Evolutionary conservation across 1,140 invertebrate genomes (phyloP), one percentile per base, ranked within the genome.

Genomic region (Pseudobourletiella spinata): DNA sequence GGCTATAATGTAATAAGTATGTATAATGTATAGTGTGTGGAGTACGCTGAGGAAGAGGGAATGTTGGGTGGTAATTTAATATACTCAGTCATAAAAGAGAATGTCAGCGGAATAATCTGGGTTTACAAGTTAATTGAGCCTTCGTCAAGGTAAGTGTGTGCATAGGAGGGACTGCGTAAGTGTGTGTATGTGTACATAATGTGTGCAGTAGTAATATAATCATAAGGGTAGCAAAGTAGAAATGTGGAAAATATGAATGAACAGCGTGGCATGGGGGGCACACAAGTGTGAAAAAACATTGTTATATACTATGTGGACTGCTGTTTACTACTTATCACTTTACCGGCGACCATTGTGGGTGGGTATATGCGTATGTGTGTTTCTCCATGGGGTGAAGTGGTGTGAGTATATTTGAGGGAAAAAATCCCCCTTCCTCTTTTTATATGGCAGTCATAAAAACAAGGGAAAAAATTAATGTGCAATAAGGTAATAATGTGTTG

Each of bases 401-500:
- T 3, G 14, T 22, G 25, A 14, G 28, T 51, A 51, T 26, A 51
- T 26, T 6, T 25, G 3, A 48, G 14, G 48, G 48, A 51, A 51
- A 51, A 51, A 51, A 51, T 51, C n/a, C n/a, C n/a, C n/a, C n/a
- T n/a, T n/a, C n/a, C n/a, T n/a, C n/a, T 46, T 16, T 46, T 46
- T 46, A 46, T 20, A 46, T 51, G 48, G 24, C 3, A 26, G 48
- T 51, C 18, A 51, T 51, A 51, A 51, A 51, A 51, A 26, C n/a
- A 4, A 48, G 14, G 48, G 48, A 51, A 51, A 51, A 51, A 51
- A 51, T 51, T 51, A 51, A 51, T 51, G 48, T 26, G 25, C 48
- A 51, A 51, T 51, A 51, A 51, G 48, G 48, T 51, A 51, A 51
- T 51, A 51, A 51, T 51, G 48, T 26, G 48, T 51, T 51, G 48